These are phyloP conservation scores for Actinia equina DNA, from an alignment of 64 coral and sea anemone species.

Conservation along the genomic window DNA sequence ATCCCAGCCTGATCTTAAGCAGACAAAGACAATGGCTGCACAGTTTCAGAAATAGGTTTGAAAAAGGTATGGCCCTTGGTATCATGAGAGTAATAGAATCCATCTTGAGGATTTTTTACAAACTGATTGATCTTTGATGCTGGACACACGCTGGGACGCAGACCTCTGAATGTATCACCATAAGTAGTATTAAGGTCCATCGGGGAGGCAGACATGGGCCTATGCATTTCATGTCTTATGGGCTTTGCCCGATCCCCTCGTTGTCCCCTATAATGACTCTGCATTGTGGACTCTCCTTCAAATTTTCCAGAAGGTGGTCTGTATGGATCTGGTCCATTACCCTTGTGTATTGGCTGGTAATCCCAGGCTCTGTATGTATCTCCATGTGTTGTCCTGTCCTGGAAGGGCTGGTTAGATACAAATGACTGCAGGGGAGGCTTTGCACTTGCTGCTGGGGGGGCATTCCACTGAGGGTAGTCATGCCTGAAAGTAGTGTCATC, in stretches of 20 bases:
- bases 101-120: constrained; percentile 39
- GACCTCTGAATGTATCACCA: constrained; percentile 85
- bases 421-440: constrained; percentile 54
- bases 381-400: constrained; percentile 65
- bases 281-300: constrained; percentile 65
- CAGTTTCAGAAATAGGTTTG: constrained; percentile 61
- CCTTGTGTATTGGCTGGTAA: constrained; percentile 9
- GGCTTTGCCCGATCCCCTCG: constrained; percentile 40
- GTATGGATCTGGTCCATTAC: constrained; percentile 39
- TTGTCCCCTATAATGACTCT: constrained; percentile 65
- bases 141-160: constrained; percentile 68
- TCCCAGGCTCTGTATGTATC: constrained; percentile 55
- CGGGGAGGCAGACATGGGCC: constrained; percentile 24
- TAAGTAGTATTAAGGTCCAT: constrained; percentile 68
- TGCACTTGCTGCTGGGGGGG: constrained; percentile 49
- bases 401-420: constrained; percentile 55
- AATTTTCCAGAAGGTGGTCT: constrained; percentile 65
- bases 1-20: constrained; percentile 1
- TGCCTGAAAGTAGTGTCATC: constrained; percentile 68
- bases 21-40: constrained; percentile 59
- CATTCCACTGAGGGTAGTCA: constrained; percentile 63
- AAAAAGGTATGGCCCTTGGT: constrained; percentile 77
- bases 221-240: constrained; percentile 43
- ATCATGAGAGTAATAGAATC: constrained; percentile 79
- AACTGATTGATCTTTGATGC: constrained; percentile 76